Evolutionary conservation across 2,888 invertebrate species (phyloP).

Genomic region (Therioaphis trifolii): DNA sequence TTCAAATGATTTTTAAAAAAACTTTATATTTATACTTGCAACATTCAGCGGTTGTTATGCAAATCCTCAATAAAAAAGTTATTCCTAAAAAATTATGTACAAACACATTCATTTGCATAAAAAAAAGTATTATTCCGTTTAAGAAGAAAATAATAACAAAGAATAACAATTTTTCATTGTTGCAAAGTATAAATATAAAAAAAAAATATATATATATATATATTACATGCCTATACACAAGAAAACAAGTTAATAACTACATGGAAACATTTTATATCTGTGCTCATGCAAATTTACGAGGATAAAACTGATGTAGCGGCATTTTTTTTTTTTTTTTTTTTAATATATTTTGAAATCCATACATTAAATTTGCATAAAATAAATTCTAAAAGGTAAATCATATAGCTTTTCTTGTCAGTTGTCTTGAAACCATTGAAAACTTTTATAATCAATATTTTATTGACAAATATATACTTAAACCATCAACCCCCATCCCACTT

Average conservation of each 20-base stretch:
- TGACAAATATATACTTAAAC: neutral
- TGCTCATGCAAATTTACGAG: neutral
- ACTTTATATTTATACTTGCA: neutral
- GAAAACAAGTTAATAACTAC: neutral
- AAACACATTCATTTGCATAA: neutral
- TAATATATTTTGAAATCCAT: neutral
- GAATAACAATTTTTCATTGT: neutral
- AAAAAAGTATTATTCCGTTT: constrained; percentile 5
- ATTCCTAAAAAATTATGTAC: neutral
- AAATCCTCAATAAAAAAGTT: neutral
- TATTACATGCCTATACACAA: too few species aligned
- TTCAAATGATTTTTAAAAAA: neutral
- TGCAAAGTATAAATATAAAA: too few species aligned
- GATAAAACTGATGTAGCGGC: neutral
- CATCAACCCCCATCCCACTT: too few species aligned
- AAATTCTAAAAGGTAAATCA: constrained; percentile 8
- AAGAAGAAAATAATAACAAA: neutral
- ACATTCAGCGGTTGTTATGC: neutral
- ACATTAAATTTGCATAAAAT: neutral
- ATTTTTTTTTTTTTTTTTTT: neutral
- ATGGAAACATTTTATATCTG: neutral
- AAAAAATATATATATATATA: too few species aligned
- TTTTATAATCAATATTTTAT: neutral
- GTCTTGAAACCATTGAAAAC: neutral
- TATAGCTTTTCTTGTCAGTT: neutral